Base-by-base conservation (phyloP, 2,888 invertebrate species). In the Limnephilus marmoratus region DNA sequence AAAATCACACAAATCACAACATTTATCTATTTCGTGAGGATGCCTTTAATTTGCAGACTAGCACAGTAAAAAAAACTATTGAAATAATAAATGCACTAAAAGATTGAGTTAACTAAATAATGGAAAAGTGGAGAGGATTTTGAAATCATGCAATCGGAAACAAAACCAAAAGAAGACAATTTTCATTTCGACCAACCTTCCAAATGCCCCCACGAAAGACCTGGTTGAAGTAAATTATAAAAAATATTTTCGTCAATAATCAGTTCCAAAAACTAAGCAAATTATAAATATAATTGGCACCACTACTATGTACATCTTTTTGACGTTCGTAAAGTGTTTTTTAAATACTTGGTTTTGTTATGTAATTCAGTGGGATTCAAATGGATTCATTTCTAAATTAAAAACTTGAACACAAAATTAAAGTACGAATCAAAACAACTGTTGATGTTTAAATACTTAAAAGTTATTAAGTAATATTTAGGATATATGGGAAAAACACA, bases 141-240 rank as follows among this genome's bases (percentile, higher is more conserved):
- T 85, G 24, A 90, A 90, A 95, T 94, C 68, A 85, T 83, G 90
- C 49, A 85, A 90, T 85, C 90, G 90, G 83, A 85, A 85, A 90
- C 34, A n/a, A 53, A 85, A 85, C 53, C 24, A 85, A 90, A 82
- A 90, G 18, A 53, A 90, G 53, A 53, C 90, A 80, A 85, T 53
- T 53, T 89, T 89, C 88, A 41, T 89, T 89, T 68, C 68, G 81
- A 97, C 97, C 96, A 97, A 97, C 97, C 97, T 97, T 97, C 96
- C 96, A 96, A 95, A 96, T 96, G 95, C 96, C 96, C 96, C 97
- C 97, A 94, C 97, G 97, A 96, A 96, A 97, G 97, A 97, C 97
- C 97, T 97, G 96, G 83, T 86, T 86, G 88, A 89, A 81, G 87
- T 29, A 87, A 87, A 89, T 89, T 68, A 41, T 80, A 89, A 89